Base-by-base conservation (phyloP, 64 coral and sea anemone genomes). In the Hydrozoanthus tunicans region DNA sequence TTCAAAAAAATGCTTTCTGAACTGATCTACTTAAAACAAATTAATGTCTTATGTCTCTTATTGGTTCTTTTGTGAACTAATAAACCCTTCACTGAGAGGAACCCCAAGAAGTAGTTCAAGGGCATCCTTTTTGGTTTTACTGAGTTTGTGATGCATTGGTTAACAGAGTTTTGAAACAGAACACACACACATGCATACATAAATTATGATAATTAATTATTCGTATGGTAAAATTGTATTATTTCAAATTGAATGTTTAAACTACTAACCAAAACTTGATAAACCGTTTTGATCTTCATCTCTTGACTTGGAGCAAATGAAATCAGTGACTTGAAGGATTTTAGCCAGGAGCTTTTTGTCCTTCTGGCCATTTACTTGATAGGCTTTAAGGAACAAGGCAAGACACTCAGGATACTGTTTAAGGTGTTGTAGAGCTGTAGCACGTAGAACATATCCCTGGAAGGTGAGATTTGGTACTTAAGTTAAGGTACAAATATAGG, bases 401-500 rank as follows among this genome's bases (percentile, higher is more conserved):
- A 96, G 88, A 59, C 91, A 75, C 73, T 90, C 92, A 24, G 5
- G 51, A 73, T 94, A 77, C 54, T 96, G 93, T 68, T 93, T 83
- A 53, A 96, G 95, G 62, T 92, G 86, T 91, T 89, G 77, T 86
- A 96, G 70, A 58, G 95, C 92, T 59, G 74, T 63, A 90, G 89
- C 95, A 77, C 91, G 85, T 11, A 96, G 73, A 78, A 90, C 70
- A 56, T 96, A 91, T 14, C 95, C 95, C 95, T 96, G 78, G 5
- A 61, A 64, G 78, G 23, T 1, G 32, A 64, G 6, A 11, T 53
- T 64, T 64, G 3, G 65, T 9, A 32, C 60, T 23, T 6, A 63
- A 14, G 51, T 69, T 9, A 78, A 78, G 27, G 0, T 9, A 53
- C 6, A 56, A 4, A 23, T 12, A 83, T 23, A 64, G 9, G 8